phyloP scores from a whole-genome alignment of 2,797 vertebrate species.

The Schizothorax lantsangensis region DNA sequence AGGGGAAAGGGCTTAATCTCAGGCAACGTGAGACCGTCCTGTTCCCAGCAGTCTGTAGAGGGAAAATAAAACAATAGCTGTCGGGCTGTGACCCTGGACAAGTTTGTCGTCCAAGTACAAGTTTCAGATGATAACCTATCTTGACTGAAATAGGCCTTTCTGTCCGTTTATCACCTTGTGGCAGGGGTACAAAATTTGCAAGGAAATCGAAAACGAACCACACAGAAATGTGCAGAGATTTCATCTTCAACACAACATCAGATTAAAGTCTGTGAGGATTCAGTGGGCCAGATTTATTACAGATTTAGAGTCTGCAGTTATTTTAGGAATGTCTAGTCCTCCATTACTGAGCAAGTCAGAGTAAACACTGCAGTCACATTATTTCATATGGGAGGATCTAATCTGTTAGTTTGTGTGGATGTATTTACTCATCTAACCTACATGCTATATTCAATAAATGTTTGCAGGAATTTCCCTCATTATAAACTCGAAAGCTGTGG shows the following conservation, averaged over 20 bases:
- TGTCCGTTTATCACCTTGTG: not conserved
- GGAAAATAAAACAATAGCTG: slow-evolving; percentile 63
- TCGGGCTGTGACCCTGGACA: slow-evolving; percentile 66
- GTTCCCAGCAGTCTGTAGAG: slow-evolving; percentile 61
- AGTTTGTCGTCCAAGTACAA: slow-evolving; percentile 26
- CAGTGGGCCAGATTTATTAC: slow-evolving; percentile 31
- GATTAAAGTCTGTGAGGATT: slow-evolving; percentile 68
- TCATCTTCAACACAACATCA: slow-evolving; percentile 28
- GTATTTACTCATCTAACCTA: no score
- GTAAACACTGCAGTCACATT: slow-evolving; percentile 17
- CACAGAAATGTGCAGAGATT: not conserved
- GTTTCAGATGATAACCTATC: slow-evolving; percentile 13
- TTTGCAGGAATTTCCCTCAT: no score
- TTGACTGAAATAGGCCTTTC: slow-evolving; percentile 26
- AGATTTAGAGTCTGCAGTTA: slow-evolving; percentile 47
- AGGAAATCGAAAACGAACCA: not conserved
- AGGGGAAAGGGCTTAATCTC: slow-evolving; percentile 44
- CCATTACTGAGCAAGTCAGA: slow-evolving; percentile 1
- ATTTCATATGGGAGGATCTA: not conserved
- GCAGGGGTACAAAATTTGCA: not conserved
- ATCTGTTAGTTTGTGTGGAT: no score
- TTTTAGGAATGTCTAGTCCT: slow-evolving; percentile 6
- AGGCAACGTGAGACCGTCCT: slow-evolving; percentile 62
- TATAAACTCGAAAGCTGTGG: no score
- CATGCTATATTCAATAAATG: no score